phyloP scores from a whole-genome alignment of 2,113 vertebrate genomes.

The Platysternon megacephalum region DNA sequence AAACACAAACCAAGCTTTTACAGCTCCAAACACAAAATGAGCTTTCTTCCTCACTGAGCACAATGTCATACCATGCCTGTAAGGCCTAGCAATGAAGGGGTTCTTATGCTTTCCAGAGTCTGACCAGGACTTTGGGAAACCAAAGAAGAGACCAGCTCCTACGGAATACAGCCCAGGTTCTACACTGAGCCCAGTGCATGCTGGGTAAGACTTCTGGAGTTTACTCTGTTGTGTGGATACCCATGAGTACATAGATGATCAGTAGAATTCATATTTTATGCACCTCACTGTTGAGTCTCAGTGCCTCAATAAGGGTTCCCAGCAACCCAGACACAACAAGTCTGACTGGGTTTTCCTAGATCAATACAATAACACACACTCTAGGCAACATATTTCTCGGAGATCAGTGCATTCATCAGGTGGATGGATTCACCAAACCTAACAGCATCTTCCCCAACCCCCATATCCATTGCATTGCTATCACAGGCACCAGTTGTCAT shows the following conservation, averaged over 20 bases:
- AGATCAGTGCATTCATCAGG: neutral
- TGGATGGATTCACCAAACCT: neutral
- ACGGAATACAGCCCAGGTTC: neutral
- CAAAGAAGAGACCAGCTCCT: neutral
- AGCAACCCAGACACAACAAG: accelerated
- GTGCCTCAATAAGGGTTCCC: accelerated
- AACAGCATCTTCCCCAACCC: accelerated
- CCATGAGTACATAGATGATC: accelerated
- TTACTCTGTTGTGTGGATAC: neutral
- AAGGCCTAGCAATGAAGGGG: neutral
- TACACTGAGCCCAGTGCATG: neutral
- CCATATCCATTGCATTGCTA: accelerated
- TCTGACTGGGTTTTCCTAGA: accelerated
- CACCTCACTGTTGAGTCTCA: neutral
- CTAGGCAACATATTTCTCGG: accelerated
- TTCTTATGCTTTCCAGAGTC: neutral
- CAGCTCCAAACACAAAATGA: accelerated
- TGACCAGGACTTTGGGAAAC: neutral
- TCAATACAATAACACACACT: neutral
- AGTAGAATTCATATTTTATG: too few species aligned
- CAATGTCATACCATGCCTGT: neutral
- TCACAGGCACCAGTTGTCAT: neutral
- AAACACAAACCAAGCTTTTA: neutral
- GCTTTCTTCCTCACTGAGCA: neutral
- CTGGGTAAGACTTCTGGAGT: neutral